phyloP scores from a whole-genome alignment of 1,140 invertebrate species.

The Caenorhabditis latens region DNA sequence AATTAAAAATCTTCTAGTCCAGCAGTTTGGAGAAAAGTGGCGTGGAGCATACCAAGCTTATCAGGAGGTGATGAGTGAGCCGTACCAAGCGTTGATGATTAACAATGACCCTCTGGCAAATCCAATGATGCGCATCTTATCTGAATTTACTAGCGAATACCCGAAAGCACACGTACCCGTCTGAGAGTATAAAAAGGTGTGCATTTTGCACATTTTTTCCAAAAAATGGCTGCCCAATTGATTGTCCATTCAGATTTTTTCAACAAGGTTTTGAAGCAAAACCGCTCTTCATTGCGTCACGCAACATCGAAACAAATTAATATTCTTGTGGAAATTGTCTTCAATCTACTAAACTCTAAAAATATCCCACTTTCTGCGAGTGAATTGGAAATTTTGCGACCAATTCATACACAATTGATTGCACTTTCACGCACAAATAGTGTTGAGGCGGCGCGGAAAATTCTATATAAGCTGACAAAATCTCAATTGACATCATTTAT shows the following conservation, averaged over 20 bases:
- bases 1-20: not conserved
- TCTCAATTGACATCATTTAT: not conserved
- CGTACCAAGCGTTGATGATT: not conserved
- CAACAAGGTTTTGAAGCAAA: not conserved
- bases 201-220: not conserved
- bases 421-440: not conserved
- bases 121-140: not conserved
- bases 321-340: conserved; percentile 21
- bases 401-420: not conserved
- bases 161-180: not conserved
- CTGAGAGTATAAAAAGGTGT: too few species aligned
- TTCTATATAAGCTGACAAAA: conserved; percentile 2
- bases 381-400: not conserved
- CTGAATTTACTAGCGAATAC: not conserved
- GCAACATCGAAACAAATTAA: not conserved
- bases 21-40: conserved; percentile 10
- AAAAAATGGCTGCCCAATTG: not conserved
- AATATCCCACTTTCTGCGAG: not conserved
- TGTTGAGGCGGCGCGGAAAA: not conserved
- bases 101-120: not conserved
- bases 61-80: not conserved
- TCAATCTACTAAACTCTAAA: not conserved
- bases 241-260: conserved; percentile 1
- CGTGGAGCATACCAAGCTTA: not conserved
- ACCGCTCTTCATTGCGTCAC: not conserved